Conservation (phyloP, 2,888 invertebrate species). For the Monoplex corrugatus region DNA sequence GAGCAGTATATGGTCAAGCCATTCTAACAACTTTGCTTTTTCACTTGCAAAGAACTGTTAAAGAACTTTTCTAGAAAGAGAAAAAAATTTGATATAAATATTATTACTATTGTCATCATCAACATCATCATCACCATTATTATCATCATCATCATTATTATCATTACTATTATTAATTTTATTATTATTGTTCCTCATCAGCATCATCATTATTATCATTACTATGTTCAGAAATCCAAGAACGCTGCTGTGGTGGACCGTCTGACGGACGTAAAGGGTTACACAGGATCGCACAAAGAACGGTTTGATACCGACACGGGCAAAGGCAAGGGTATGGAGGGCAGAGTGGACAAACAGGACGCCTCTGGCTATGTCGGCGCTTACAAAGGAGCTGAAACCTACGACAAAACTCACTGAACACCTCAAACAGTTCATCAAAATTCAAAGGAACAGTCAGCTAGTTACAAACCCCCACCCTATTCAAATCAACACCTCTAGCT, state of each 20-base stretch:
- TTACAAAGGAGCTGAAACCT: slow-evolving; percentile 55
- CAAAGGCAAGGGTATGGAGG: slow-evolving; percentile 57
- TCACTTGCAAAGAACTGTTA: no score
- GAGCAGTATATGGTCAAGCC: no score
- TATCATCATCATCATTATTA: not conserved
- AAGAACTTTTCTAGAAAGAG: no score
- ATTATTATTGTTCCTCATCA: no score
- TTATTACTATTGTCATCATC: not conserved
- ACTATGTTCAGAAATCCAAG: slow-evolving; percentile 50
- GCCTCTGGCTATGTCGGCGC: slow-evolving; percentile 54
- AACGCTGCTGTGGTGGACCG: slow-evolving; percentile 54
- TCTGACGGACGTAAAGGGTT: slow-evolving; percentile 57
- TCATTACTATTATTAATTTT: not conserved
- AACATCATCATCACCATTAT: not conserved
- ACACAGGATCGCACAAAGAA: slow-evolving; percentile 58
- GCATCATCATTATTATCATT: no score
- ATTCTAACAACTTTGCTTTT: no score
- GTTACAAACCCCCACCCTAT: no score
- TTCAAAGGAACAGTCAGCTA: no score
- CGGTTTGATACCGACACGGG: slow-evolving; percentile 51
- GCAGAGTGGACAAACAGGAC: slow-evolving; percentile 50
- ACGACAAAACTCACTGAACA: slow-evolving; percentile 46
- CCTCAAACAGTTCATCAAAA: no score
- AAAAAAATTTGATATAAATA: no score
- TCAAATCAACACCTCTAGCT: slow-evolving; percentile 52